Base-by-base conservation (phyloP, 2,113 vertebrate genomes). In the Stegostoma tigrinum region DNA sequence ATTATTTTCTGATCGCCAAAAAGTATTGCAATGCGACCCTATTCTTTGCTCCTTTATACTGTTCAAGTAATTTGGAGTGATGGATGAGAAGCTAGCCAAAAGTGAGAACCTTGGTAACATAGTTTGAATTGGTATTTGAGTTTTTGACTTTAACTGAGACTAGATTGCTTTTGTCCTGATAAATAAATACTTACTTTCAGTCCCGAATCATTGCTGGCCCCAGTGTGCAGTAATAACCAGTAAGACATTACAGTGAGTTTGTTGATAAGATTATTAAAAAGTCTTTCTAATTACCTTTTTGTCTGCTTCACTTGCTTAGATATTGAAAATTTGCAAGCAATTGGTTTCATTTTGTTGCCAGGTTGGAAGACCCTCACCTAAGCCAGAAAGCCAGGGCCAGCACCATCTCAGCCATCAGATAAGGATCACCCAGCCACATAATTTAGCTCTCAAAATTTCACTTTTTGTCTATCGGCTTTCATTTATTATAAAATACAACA, bases 71-170 rank as follows among this genome's bases (percentile, higher is more conserved):
- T 24, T 72, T 95, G 67, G n/a, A 34, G 66, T 95, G 45, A 30
- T 95, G 68, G 67, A 72, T 95, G 68, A 95, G 68, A 95, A 95
- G 48, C 52, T 52, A 72, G 67, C 42, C 68, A 95, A 45, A 95
- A 72, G 15, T 61, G 23, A 27, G 23, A 24, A 10, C 38, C 67
- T 95, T 27, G 45, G 93, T 70, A 45, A 91, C 34, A 34, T 34
- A 66, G 61, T 93, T 93, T 93, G 89, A 95, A 95, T 72, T 95
- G 23, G 70, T 72, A 94, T 94, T 94, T 70, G 38, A 95, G 93
- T 95, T 72, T 23, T 68, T 95, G 38, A 95, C 93, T 72, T 70
- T 34, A 95, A 72, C 38, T 48, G 66, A 94, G 38, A 34, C 68
- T 45, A 6, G 23, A 27, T 45, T 72, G 45, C 24, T 52, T 75